These are phyloP conservation scores for Stegostoma tigrinum DNA, from an alignment of 2,113 vertebrate species.

Conservation along the genomic window DNA sequence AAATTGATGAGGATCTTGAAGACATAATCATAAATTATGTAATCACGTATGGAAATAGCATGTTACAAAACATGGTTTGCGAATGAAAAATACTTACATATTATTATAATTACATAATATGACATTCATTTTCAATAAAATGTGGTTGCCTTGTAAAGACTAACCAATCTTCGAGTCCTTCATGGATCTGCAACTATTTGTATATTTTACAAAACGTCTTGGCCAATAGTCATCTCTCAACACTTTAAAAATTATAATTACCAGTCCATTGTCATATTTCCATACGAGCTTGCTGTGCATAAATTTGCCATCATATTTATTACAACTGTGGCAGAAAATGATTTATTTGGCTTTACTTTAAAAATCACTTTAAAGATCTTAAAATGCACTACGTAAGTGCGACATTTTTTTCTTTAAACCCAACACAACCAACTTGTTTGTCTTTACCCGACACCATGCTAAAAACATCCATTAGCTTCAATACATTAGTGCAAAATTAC, in stretches of 20 bases:
- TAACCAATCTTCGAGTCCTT: not conserved
- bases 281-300: not conserved
- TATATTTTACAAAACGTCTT: not conserved
- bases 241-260: not conserved
- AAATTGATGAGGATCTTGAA: not conserved
- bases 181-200: not conserved
- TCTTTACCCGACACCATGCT: no score
- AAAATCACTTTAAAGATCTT: no score
- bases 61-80: not conserved
- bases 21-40: not conserved
- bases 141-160: not conserved
- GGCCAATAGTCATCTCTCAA: not conserved
- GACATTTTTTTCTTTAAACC: no score
- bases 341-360: no score
- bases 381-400: no score
- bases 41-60: not conserved
- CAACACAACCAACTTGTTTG: no score
- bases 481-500: no score
- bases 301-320: no score
- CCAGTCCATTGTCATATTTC: not conserved
- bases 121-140: not conserved
- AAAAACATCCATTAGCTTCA: no score
- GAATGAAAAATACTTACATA: not conserved
- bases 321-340: no score
- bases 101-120: not conserved